Base-by-base conservation (phyloP, 2,797 vertebrate genomes). In the Ceyx erithaca region DNA sequence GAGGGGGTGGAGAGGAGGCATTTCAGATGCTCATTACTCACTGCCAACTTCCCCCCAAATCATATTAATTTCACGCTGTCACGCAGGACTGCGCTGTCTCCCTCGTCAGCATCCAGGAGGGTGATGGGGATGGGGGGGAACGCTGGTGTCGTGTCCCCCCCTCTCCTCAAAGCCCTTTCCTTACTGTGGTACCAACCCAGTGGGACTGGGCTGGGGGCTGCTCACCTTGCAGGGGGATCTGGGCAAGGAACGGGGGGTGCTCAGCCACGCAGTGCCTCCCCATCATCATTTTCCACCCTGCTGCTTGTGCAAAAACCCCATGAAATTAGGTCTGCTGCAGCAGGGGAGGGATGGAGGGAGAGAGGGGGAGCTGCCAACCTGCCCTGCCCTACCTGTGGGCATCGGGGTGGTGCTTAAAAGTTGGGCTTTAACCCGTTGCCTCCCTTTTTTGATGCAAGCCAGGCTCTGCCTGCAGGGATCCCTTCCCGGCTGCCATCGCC, bases 11-110 rank as follows among this genome's bases (percentile, higher is more conserved):
- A 46, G 85, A 40, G 0, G 35, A 95, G 90, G 92, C 89, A 62
- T 90, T 96, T 82, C 51, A 94, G 93, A 71, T 93, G 67, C 92
- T 97, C 96, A 94, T 96, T 96, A 95, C 95, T 97, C 96, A 95
- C 95, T 97, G 96, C 95, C 96, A 97, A 0, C 93, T 95, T 95
- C 45, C 87, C 92, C 95, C 95, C 19, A 94, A 95, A 93, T 94
- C 89, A 79, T 93, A 96, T 96, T 96, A 95, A 96, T 95, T 96
- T 93, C 92, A 57, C 46, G 58, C 95, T 96, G 95, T 97, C 95
- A 96, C 37, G 71, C 93, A 96, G 96, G 96, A 83, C 91, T 70
- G 95, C 87, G 80, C 89, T 19, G 90, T 94, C 94, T 93, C 21
- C 79, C 78, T 87, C 41, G 69, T 87, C 90, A 94, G 92, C 80